Conservation (phyloP, 2,888 invertebrate genomes). For the Lepidocyrtoides sp. region DNA sequence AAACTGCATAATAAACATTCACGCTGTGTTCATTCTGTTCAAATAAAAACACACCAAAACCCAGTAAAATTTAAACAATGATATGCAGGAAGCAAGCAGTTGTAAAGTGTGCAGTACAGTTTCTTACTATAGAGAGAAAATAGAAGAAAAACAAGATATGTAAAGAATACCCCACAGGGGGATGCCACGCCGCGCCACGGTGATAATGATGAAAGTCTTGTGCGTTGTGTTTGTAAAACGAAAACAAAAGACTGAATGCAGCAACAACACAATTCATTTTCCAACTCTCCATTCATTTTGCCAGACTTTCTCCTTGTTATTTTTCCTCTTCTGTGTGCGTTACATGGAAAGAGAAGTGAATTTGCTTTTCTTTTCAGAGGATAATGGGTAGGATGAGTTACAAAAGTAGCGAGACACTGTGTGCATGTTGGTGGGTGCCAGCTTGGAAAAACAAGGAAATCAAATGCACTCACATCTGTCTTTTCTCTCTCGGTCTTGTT, state of each 20-base stretch:
- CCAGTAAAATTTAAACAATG: too few relatives aligned
- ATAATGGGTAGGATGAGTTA: not conserved
- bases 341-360: too few relatives aligned
- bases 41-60: too few relatives aligned
- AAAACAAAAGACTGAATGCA: not conserved
- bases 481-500: not conserved
- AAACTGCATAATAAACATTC: too few relatives aligned
- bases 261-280: not conserved
- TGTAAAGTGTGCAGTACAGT: too few relatives aligned
- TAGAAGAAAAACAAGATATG: slow-evolving; percentile 36
- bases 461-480: slow-evolving; percentile 52
- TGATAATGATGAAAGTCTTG: too few relatives aligned
- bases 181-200: not conserved
- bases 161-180: not conserved
- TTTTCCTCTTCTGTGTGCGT: not conserved
- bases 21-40: too few relatives aligned
- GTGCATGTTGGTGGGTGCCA: slow-evolving; percentile 13
- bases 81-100: too few relatives aligned
- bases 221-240: not conserved
- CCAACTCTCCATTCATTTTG: not conserved
- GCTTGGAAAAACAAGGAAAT: slow-evolving; percentile 59
- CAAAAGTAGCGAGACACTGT: not conserved
- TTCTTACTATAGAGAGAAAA: too few relatives aligned
- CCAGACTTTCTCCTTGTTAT: not conserved
- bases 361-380: not conserved